Percentiles rank a stretch among this genome's conserved stretches.
Evolutionary conservation across 2,888 invertebrate species (phyloP).

Genomic region (Tetragnatha montana): DNA sequence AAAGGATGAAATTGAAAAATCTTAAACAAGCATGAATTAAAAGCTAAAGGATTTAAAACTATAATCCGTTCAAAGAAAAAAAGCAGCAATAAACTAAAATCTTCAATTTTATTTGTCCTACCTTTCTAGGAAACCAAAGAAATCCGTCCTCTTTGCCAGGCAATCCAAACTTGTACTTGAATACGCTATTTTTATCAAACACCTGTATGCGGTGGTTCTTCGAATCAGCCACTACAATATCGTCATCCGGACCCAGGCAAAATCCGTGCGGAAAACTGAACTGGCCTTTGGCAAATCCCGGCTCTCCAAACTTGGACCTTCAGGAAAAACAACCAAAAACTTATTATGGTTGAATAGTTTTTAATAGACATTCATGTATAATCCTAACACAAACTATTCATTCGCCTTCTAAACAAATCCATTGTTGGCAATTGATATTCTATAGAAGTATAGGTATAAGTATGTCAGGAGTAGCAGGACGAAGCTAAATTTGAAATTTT

Average conservation of each 20-base stretch:
- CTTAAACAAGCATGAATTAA: too few relatives aligned
- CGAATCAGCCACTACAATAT: slow-evolving; percentile 96
- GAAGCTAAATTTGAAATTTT: too few relatives aligned
- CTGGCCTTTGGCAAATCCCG: slow-evolving; percentile 93
- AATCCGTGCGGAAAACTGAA: slow-evolving; percentile 98
- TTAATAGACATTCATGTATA: background rate
- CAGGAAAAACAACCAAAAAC: background rate
- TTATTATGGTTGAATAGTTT: background rate
- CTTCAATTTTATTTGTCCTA: too few relatives aligned
- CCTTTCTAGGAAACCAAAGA: slow-evolving; percentile 97
- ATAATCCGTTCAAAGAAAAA: too few relatives aligned
- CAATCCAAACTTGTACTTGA: slow-evolving; percentile 94
- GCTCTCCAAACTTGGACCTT: slow-evolving; percentile 90
- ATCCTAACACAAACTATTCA: slow-evolving; percentile 75
- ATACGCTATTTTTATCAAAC: slow-evolving; percentile 94
- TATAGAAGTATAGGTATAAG: too few relatives aligned
- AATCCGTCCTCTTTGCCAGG: slow-evolving; percentile 97
- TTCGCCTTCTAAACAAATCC: background rate
- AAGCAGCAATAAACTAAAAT: too few relatives aligned
- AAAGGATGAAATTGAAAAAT: background rate
- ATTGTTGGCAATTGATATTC: too few relatives aligned
- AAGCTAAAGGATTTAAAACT: too few relatives aligned
- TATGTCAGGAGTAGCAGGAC: too few relatives aligned
- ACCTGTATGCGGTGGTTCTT: slow-evolving; percentile 95
- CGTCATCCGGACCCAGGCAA: slow-evolving; percentile 94